phyloP scores from a whole-genome alignment of 2,888 invertebrate genomes.

The Agrochola lychnidis region DNA sequence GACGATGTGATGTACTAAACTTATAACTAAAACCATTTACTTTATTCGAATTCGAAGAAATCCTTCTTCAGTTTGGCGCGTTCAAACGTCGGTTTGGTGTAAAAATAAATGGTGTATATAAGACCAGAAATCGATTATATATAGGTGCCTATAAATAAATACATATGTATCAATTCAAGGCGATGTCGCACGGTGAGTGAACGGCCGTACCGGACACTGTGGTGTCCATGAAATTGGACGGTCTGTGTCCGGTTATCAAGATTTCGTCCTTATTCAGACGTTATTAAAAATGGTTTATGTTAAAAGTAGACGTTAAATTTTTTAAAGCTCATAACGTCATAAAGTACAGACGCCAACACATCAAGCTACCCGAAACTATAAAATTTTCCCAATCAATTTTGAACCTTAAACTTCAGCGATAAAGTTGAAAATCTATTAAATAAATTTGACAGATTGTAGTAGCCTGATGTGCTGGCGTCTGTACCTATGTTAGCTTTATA shows the following conservation, averaged over 20 bases:
- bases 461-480: too few species aligned
- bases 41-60: conserved; percentile 37
- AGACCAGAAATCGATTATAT: conserved; percentile 54
- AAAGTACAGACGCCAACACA: too few species aligned
- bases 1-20: too few species aligned
- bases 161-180: conserved; percentile 74
- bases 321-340: background rate
- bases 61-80: conserved; percentile 11
- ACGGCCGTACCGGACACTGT: conserved; percentile 73
- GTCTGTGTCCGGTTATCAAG: background rate
- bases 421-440: too few species aligned
- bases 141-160: conserved; percentile 66
- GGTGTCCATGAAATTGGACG: conserved; percentile 61
- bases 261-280: background rate
- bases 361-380: too few species aligned
- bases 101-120: conserved; percentile 52
- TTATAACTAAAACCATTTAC: conserved; percentile 31
- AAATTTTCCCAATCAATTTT: too few species aligned
- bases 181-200: conserved; percentile 84
- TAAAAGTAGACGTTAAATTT: background rate
- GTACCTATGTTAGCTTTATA: background rate
- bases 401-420: too few species aligned
- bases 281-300: background rate
- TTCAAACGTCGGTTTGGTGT: conserved; percentile 36
- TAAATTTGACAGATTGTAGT: too few species aligned